These are phyloP conservation scores for Panurus biarmicus DNA, from an alignment of 2,113 vertebrate species.

Conservation along the genomic window DNA sequence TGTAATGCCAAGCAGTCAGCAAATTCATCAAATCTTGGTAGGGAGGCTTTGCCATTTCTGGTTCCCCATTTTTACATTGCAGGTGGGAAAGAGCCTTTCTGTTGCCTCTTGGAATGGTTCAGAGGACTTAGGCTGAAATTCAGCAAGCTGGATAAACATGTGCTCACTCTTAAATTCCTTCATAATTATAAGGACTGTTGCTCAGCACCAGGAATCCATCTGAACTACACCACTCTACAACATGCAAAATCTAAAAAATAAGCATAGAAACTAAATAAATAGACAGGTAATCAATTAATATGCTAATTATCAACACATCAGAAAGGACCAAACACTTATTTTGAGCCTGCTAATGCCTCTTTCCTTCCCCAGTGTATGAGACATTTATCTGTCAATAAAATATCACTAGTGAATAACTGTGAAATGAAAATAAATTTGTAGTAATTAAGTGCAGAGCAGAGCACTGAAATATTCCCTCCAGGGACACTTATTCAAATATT, in stretches of 20 bases:
- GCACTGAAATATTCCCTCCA: not conserved
- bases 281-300: not conserved
- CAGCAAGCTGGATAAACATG: not conserved
- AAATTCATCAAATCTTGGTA: not conserved
- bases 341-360: not conserved
- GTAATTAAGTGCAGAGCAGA: constrained; percentile 28
- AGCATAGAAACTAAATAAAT: not conserved
- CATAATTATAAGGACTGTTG: not conserved
- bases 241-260: not conserved
- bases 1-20: not conserved
- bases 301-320: not conserved
- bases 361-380: not conserved
- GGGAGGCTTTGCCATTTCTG: not conserved
- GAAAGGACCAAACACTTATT: not conserved
- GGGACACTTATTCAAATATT: not conserved
- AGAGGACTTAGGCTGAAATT: not conserved
- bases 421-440: not conserved
- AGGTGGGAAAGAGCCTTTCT: not conserved
- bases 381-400: constrained; percentile 30
- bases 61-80: not conserved
- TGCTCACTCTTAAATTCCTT: not conserved
- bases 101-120: not conserved
- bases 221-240: not conserved
- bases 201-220: not conserved
- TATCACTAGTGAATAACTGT: constrained; percentile 14